Base-by-base conservation (phyloP, 2,888 invertebrate genomes). In the Nineta flava region DNA sequence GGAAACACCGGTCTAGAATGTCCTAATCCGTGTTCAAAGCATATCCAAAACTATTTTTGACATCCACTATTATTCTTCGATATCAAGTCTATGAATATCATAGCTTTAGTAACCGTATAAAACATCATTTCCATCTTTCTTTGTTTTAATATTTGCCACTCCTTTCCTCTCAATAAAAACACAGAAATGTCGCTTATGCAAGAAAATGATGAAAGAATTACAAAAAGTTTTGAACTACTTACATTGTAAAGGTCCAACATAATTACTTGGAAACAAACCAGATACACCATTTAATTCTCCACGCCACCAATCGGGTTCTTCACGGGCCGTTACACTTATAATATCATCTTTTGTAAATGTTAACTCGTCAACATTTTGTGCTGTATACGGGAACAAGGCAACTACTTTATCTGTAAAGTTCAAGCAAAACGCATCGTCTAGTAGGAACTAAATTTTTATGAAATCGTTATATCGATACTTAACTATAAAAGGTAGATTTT, bases 261-360 rank as follows among this genome's bases (percentile, higher is more conserved):
- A 96, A 72, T 95, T 96, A 68, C 93, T 90, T 13, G 96, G 96
- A 66, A 96, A 96, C 48, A 96, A 74, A 7, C 96, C 96, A 0
- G 85, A 83, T 57, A 82, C 76, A 2, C 92, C 92, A 56, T 90
- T 87, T 40, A 90, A 73, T 71, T 94, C 92, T 49, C 96, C 96
- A 65, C 87, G 84, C 95, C 95, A 96, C 96, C 96, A 96, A 48
- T 92, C 87, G n/a, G 87, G 85, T 61, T 95, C 95, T 58, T 93
- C 93, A 50, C 92, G 80, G 47, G 87, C 87, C 3, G 94, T 76
- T 43, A 93, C 85, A 10, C 83, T 83, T 48, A 93, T 91, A 47
- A 91, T 86, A 61, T 92, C 92, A 57, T 91, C 92, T 64, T 92
- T 90, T 52, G 85, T 82, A 64, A 97, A 91, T 55, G 83, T 87